Evolutionary conservation across 2,113 vertebrate species (phyloP), one percentile per base, ranked within the genome.

Genomic region (Sphyrna mokarran): DNA sequence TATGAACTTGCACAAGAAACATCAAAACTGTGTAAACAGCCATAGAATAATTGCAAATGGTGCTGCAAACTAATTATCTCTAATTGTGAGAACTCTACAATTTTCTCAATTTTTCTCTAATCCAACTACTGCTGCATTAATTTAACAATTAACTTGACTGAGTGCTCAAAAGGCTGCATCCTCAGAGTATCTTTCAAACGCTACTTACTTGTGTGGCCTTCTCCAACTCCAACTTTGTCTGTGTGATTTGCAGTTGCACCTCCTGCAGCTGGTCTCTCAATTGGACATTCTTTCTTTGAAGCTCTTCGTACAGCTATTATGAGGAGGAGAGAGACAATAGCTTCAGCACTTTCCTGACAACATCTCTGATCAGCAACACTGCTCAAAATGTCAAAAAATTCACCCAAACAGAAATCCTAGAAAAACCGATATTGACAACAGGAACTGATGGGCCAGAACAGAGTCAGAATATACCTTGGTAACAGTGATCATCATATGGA

Each of bases 211-310:
- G 98, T 0, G 97, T 98, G 78, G 98, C 98, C 96, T 98, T 98
- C 78, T 98, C 98, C 97, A 98, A 96, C 96, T 98, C 98, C 96
- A 98, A 83, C 95, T 97, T 97, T 90, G 98, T 98, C 96, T 98
- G 97, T 95, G 96, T 97, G 95, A 98, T 96, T 29, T 97, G 97
- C 96, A 97, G 97, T 96, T 98, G 98, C 76, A 98, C 98, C 95
- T 98, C 98, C 96, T 98, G 98, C 94, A 98, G 97, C 96, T 98
- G 98, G 76, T 97, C 96, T 96, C 98, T 98, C 95, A 98, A 98
- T 96, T 97, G 97, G 95, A 96, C 96, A 96, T 98, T 98, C 96
- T 98, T 97, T 96, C 97, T 97, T 96, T 97, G 97, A 43, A 98
- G 96, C 29, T 98, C 97, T 95, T 98, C 98, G 96, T 98, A 98